Evolutionary conservation across 2,797 vertebrate genomes (phyloP).

Genomic region (Melopsittacus undulatus): DNA sequence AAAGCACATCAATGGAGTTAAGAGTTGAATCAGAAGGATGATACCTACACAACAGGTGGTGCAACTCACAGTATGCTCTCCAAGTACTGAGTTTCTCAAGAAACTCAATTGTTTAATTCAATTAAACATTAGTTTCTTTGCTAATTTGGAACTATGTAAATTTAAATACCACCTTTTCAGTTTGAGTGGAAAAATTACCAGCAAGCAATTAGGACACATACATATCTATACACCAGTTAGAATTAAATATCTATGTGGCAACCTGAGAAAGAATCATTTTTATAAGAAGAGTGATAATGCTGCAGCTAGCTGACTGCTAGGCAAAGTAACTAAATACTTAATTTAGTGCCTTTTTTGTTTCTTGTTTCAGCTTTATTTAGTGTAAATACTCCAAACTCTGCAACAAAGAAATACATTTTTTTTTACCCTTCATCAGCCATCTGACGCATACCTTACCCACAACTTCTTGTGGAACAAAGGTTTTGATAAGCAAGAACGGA

Average conservation of each 20-base stretch:
- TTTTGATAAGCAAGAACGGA: not conserved
- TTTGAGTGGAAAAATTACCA: not conserved
- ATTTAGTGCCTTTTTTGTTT: not conserved
- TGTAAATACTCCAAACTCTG: not conserved
- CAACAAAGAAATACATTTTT: not conserved
- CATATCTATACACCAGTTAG: fast-evolving
- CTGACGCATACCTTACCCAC: not conserved
- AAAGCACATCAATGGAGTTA: not conserved
- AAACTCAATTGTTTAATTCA: not conserved
- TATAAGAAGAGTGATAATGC: not conserved
- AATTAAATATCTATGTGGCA: not conserved
- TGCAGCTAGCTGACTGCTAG: not conserved
- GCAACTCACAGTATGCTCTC: not conserved
- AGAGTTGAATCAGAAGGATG: not conserved
- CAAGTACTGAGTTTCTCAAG: not conserved
- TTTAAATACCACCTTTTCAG: not conserved
- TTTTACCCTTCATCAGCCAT: not conserved
- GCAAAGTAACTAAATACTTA: not conserved
- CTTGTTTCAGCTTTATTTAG: not conserved
- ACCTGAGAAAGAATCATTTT: not conserved
- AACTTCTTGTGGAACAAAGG: not conserved
- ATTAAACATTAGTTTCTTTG: not conserved
- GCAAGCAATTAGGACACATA: not conserved
- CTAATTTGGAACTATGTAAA: not conserved
- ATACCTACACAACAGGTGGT: not conserved